Percentiles rank a stretch among this genome's conserved stretches.
phyloP scores from a whole-genome alignment of 2,113 vertebrate genomes.

The Antechinus stuartii region DNA sequence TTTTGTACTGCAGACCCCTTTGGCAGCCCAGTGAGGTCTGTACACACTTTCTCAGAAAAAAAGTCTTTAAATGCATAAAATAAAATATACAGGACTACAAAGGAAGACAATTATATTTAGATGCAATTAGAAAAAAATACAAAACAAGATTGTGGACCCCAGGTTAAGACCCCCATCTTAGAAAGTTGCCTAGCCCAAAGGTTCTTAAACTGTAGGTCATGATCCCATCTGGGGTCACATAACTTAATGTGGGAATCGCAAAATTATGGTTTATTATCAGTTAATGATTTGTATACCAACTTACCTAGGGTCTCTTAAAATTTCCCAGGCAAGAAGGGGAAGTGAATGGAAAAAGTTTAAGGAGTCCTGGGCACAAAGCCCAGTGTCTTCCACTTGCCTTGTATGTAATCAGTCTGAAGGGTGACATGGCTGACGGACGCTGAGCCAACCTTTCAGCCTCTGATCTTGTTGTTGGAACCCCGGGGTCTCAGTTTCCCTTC shows the following conservation, averaged over 20 bases:
- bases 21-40: background rate
- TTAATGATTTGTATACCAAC: too few relatives aligned
- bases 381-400: background rate
- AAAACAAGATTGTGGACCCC: background rate
- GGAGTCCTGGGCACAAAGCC: background rate
- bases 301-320: too few relatives aligned
- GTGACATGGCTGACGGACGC: background rate
- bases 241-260: too few relatives aligned
- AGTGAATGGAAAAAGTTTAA: too few relatives aligned
- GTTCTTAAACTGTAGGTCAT: too few relatives aligned
- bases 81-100: background rate
- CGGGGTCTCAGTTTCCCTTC: background rate
- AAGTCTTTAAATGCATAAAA: background rate
- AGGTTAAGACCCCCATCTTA: background rate
- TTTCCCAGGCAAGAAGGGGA: too few relatives aligned
- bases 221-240: too few relatives aligned
- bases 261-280: too few relatives aligned
- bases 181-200: too few relatives aligned
- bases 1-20: background rate
- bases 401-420: background rate
- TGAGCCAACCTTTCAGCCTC: background rate
- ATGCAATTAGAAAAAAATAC: background rate
- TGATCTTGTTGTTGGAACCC: background rate
- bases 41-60: background rate
- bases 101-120: background rate